These are phyloP conservation scores for Tridacna gigas DNA, from an alignment of 2,888 invertebrate species.

Conservation along the genomic window DNA sequence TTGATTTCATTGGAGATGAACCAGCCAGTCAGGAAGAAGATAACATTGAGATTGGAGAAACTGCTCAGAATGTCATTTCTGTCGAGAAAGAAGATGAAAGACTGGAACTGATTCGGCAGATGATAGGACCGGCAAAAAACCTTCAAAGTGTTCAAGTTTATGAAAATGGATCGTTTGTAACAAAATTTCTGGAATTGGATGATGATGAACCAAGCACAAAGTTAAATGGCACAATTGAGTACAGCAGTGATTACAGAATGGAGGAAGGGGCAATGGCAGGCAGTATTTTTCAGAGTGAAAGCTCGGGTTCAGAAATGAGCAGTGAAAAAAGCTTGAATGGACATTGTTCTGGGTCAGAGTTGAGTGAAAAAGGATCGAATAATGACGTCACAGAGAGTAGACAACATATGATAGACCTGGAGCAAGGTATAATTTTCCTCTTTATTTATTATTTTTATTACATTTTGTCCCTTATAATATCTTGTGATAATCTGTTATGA, in stretches of 20 bases:
- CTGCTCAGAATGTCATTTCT: background rate
- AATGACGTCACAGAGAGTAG: constrained; percentile 3
- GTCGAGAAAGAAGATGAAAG: constrained; percentile 28
- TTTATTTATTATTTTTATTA: background rate
- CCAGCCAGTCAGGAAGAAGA: constrained; percentile 51
- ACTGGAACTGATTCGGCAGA: background rate
- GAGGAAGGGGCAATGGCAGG: constrained; percentile 54
- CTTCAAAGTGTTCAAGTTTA: constrained; percentile 68
- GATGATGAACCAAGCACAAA: constrained; percentile 56
- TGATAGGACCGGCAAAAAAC: constrained; percentile 32
- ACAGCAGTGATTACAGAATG: constrained; percentile 69
- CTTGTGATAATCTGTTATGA: background rate
- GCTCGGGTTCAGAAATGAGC: constrained; percentile 42
- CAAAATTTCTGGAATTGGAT: constrained; percentile 68
- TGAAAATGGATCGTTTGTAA: constrained; percentile 67
- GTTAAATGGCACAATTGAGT: constrained; percentile 72
- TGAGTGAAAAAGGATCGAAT: constrained; percentile 12
- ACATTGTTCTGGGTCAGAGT: constrained; percentile 21
- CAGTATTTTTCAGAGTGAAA: background rate
- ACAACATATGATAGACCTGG: constrained; percentile 13
- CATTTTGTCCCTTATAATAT: background rate
- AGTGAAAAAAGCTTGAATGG: constrained; percentile 39
- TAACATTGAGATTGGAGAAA: constrained; percentile 36
- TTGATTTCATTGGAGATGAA: constrained; percentile 45
- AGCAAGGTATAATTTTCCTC: background rate